These are phyloP conservation scores for Orchesella flavescens DNA, from an alignment of 2,888 invertebrate species.

Conservation along the genomic window DNA sequence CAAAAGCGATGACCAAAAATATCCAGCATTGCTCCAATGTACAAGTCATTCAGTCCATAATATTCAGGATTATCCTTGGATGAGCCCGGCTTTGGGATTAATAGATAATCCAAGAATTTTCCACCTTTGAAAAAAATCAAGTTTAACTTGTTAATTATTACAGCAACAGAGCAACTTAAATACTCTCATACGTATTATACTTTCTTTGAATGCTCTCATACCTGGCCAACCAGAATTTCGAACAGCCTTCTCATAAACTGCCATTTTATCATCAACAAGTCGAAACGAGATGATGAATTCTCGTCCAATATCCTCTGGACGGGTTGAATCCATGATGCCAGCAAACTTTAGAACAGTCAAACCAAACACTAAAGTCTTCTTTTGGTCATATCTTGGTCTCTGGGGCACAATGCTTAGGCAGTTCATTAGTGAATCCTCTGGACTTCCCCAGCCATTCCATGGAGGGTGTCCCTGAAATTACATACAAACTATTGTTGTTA, in stretches of 20 bases:
- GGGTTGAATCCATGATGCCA: slow-evolving; percentile 84
- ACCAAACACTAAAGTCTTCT: slow-evolving; percentile 84
- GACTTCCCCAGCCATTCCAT: slow-evolving; percentile 82
- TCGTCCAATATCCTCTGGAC: slow-evolving; percentile 84
- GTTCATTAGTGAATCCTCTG: slow-evolving; percentile 85
- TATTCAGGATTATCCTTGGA: slow-evolving; percentile 83
- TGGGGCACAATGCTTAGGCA: slow-evolving; percentile 83
- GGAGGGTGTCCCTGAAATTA: slow-evolving; percentile 78
- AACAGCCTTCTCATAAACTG: slow-evolving; percentile 83
- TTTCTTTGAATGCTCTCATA: not conserved
- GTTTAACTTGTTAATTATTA: no score
- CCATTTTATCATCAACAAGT: slow-evolving; percentile 83
- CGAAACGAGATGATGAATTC: slow-evolving; percentile 85
- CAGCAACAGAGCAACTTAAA: no score
- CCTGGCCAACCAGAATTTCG: slow-evolving; percentile 83
- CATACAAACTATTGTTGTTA: slow-evolving; percentile 71
- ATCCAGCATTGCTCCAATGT: slow-evolving; percentile 83
- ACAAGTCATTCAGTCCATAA: slow-evolving; percentile 86
- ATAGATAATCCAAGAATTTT: slow-evolving; percentile 81
- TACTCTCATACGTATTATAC: no score
- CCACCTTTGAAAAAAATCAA: slow-evolving; percentile 78
- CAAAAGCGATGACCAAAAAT: slow-evolving; percentile 85
- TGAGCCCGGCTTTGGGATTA: slow-evolving; percentile 82
- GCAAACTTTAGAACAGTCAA: slow-evolving; percentile 83
- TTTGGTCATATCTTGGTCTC: slow-evolving; percentile 83